A percentile compares a stretch with the other conserved stretches of the same genome.
Evolutionary conservation across 2,888 invertebrate genomes (phyloP).

Genomic region (Ctenicera cuprea): DNA sequence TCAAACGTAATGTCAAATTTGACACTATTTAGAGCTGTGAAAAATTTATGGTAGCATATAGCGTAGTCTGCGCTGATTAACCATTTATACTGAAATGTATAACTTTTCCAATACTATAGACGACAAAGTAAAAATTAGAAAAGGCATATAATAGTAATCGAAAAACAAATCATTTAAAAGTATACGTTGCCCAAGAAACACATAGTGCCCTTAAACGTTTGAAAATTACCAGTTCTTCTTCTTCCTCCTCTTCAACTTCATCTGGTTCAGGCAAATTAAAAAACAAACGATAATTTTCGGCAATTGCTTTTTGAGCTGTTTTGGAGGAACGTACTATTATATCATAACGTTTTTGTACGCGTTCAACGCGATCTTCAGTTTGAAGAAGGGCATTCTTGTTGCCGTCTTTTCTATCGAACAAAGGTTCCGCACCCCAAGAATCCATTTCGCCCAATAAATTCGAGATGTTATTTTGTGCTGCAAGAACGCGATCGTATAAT

Average conservation of each 20-base stretch:
- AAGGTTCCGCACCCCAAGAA: conserved; percentile 83
- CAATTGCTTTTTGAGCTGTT: conserved; percentile 77
- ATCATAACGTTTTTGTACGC: conserved; percentile 75
- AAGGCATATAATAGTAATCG: too few species aligned
- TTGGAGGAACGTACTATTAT: conserved; percentile 74
- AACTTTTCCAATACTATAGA: too few species aligned
- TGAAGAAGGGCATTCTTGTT: conserved; percentile 76
- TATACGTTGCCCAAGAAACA: too few species aligned
- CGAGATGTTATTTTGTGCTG: conserved; percentile 81
- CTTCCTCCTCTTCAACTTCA: conserved; percentile 52
- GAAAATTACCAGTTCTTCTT: conserved; percentile 1
- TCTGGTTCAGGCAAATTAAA: conserved; percentile 75
- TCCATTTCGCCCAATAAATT: conserved; percentile 76
- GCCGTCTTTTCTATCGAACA: conserved; percentile 84
- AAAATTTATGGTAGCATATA: too few species aligned
- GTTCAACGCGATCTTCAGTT: conserved; percentile 75
- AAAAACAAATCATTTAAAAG: background rate
- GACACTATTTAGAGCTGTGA: too few species aligned
- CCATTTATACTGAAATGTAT: too few species aligned
- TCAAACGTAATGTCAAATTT: too few species aligned
- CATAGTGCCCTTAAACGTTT: too few species aligned
- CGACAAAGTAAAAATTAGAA: too few species aligned
- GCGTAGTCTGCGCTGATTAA: too few species aligned
- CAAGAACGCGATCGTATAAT: conserved; percentile 81
- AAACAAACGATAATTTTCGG: conserved; percentile 81